Evolutionary conservation across 2,797 vertebrate species (phyloP).

Genomic region (Muscicapa comitata): DNA sequence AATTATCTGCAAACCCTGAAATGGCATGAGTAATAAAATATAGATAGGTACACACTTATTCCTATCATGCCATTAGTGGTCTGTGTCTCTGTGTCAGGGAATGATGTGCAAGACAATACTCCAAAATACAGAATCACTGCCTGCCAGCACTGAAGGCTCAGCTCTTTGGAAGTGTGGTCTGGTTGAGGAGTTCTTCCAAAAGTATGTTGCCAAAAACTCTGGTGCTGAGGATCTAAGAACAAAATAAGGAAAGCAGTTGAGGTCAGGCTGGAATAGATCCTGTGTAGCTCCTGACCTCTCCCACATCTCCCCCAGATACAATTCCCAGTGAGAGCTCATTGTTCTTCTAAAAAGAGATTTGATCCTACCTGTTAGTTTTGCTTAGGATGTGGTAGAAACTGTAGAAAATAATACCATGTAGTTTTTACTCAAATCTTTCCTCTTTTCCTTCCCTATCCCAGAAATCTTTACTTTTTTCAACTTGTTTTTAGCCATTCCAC

Average conservation of each 20-base stretch:
- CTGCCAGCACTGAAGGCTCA: not conserved
- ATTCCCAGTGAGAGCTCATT: not conserved
- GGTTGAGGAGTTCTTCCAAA: not conserved
- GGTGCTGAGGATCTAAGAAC: not conserved
- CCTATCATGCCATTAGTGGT: not conserved
- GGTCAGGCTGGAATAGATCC: not conserved
- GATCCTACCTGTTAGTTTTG: not conserved
- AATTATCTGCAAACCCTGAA: not conserved
- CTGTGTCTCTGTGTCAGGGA: not conserved
- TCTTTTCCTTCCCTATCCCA: not conserved
- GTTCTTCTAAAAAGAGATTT: not conserved
- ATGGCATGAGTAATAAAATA: constrained; percentile 17
- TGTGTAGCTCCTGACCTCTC: not conserved
- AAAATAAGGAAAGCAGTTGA: not conserved
- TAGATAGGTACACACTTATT: not conserved
- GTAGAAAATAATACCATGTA: not conserved
- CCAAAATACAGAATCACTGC: not conserved
- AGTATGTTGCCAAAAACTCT: not conserved
- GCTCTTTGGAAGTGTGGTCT: not conserved
- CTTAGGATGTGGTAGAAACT: not conserved
- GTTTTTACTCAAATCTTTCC: not conserved
- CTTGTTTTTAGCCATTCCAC: constrained; percentile 17
- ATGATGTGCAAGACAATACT: not conserved
- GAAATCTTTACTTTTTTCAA: not conserved
- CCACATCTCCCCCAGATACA: not conserved